A percentile compares a stretch with the other conserved stretches of the same genome.
phyloP scores from a whole-genome alignment of 2,113 vertebrate genomes.

The Rhegmatorhina hoffmannsi region DNA sequence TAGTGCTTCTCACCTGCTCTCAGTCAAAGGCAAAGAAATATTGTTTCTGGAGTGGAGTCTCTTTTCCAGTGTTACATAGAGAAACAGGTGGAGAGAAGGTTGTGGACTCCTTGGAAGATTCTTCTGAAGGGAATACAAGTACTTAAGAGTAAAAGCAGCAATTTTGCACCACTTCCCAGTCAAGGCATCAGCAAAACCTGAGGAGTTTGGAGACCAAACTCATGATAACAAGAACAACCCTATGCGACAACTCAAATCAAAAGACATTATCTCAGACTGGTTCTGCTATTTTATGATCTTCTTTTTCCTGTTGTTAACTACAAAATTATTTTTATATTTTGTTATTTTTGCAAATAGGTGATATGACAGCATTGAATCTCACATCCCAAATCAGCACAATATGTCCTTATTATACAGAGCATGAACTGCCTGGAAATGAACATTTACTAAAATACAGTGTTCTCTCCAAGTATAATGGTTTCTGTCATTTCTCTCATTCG shows the following conservation, averaged over 20 bases:
- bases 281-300: not conserved
- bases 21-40: not conserved
- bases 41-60: not conserved
- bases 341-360: not conserved
- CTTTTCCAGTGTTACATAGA: not conserved
- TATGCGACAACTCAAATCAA: not conserved
- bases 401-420: not conserved
- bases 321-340: not conserved
- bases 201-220: not conserved
- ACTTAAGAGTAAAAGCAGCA: not conserved
- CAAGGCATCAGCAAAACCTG: not conserved
- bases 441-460: not conserved
- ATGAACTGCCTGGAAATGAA: not conserved
- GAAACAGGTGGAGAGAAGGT: not conserved
- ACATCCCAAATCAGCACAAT: not conserved
- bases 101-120: not conserved
- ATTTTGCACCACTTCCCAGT: not conserved
- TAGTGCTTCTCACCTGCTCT: not conserved
- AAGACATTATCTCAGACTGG: not conserved
- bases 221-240: not conserved
- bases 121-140: not conserved
- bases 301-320: not conserved
- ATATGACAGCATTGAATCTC: not conserved
- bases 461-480: not conserved
- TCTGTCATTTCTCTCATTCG: not conserved